These are phyloP conservation scores for Dendrolimus houi DNA, from an alignment of 2,888 invertebrate species.

Conservation along the genomic window DNA sequence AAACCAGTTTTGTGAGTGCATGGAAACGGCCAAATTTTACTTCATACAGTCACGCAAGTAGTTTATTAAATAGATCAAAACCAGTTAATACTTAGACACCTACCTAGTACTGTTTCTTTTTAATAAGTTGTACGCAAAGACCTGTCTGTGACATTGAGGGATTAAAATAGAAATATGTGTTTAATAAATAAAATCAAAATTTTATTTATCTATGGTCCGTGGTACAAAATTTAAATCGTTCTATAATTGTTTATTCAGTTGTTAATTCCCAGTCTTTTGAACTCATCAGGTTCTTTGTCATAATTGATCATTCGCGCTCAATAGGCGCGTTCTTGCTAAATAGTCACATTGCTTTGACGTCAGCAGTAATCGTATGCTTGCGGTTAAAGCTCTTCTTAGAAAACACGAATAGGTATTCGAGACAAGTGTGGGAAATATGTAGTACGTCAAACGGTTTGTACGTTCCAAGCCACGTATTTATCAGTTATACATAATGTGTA, in stretches of 20 bases:
- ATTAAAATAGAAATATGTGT: too few relatives aligned
- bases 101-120: neutral
- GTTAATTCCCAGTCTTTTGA: too few relatives aligned
- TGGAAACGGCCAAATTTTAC: neutral
- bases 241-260: too few relatives aligned
- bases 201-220: too few relatives aligned
- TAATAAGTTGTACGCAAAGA: too few relatives aligned
- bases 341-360: constrained; percentile 17
- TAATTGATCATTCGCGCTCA: constrained; percentile 4
- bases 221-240: too few relatives aligned
- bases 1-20: constrained; percentile 8
- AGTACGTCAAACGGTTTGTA: neutral
- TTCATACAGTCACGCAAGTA: neutral
- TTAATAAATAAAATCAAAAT: too few relatives aligned
- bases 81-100: constrained; percentile 4
- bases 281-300: too few relatives aligned
- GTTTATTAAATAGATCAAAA: constrained; percentile 5
- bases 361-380: constrained; percentile 12
- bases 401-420: constrained; percentile 21
- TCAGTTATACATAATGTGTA: too few relatives aligned
- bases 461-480: too few relatives aligned
- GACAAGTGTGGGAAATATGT: neutral
- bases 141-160: too few relatives aligned
- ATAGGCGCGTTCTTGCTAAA: constrained; percentile 23
- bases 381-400: constrained; percentile 27